Conservation (phyloP, 2,113 vertebrate species). For the Amia ocellicauda region DNA sequence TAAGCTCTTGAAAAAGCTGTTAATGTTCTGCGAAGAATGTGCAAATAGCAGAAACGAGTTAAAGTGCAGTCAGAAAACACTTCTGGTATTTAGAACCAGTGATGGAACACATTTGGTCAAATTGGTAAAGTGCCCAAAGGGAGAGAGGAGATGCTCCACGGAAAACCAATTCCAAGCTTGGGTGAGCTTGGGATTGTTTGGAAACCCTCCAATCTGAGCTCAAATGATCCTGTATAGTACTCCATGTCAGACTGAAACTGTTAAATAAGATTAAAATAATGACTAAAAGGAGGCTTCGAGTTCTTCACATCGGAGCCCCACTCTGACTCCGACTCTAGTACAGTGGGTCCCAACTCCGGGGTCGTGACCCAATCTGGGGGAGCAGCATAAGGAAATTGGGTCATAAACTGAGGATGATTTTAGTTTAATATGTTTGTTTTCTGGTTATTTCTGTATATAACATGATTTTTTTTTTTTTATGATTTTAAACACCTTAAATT, state of each 20-base stretch:
- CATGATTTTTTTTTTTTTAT: no score
- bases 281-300: conserved; percentile 54
- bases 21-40: conserved; percentile 71
- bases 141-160: conserved; percentile 77
- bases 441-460: no score
- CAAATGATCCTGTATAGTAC: conserved; percentile 58
- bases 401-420: no score
- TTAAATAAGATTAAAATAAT: conserved; percentile 82
- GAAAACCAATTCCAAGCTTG: conserved; percentile 84
- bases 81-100: conserved; percentile 73
- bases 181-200: conserved; percentile 81
- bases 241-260: conserved; percentile 71
- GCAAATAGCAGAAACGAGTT: conserved; percentile 68
- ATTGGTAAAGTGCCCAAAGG: conserved; percentile 81
- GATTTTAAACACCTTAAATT: conserved; percentile 25
- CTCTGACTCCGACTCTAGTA: no score
- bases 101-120: conserved; percentile 83
- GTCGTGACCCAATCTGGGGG: no score
- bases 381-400: no score
- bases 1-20: conserved; percentile 59
- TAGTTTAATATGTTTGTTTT: no score
- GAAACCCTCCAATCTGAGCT: conserved; percentile 74
- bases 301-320: conserved; percentile 48
- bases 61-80: conserved; percentile 69
- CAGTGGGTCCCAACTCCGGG: no score